Evolutionary conservation across 2,113 vertebrate genomes (phyloP), one percentile per base, ranked within the genome.

Genomic region (Lophura nycthemera): DNA sequence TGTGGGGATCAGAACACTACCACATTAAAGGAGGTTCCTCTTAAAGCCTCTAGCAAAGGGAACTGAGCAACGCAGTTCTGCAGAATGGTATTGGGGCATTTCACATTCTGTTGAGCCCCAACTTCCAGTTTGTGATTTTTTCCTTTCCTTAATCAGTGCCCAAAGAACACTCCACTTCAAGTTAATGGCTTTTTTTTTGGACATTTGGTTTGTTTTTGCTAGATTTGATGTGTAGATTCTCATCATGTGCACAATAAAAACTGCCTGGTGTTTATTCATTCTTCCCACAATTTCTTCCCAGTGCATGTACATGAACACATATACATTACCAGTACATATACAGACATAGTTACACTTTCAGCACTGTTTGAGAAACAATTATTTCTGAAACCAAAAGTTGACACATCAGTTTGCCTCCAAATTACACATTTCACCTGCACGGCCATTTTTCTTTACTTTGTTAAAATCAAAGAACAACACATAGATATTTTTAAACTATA

Each of bases 401-500:
- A 17, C 48, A 29, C 42, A 52, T 71, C 5, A 34, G 25, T 91
- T 88, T 87, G 25, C 19, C 12, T 10, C 52, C 32, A 65, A 42
- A 52, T n/a, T 65, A 40, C 32, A n/a, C 9, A 64, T 87, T 89
- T 25, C 76, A 36, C 20, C 25, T 40, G 29, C 0, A 0, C 30
- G 15, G 8, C 5, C 42, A 61, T 17, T 65, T 0, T 57, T 89
- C 50, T 79, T 78, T 32, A 52, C n/a, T 64, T 72, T 30, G 6
- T 25, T 85, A 85, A 79, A 84, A 79, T 63, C 14, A 66, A 79
- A 80, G 57, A 69, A 21, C 43, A 65, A 29, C 21, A 80, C 9
- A 20, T 13, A 4, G 20, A 85, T 92, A 56, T 69, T 25, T 80
- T 90, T 91, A 69, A 91, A 77, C 50, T 73, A 48, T 78, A 89